A percentile compares a stretch with the other conserved stretches of the same genome.
Conservation (phyloP, 2,888 invertebrate species). For the Blastobasis adustella region DNA sequence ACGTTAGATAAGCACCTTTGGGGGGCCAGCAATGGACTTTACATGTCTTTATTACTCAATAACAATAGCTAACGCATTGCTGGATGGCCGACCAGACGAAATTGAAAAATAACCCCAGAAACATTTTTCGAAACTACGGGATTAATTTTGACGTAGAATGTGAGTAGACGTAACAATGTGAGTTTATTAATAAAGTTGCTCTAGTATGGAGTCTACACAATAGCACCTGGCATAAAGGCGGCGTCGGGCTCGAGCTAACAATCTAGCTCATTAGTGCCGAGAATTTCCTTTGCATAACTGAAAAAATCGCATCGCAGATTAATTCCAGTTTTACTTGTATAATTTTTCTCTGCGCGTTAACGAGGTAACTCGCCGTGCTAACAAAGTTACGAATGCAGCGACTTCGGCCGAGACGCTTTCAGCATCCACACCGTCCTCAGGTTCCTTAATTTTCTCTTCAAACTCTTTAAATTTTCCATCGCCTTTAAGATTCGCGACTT, state of each 20-base stretch:
- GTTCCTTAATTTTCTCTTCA: constrained; percentile 60
- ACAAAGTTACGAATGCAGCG: constrained; percentile 59
- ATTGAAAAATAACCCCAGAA: constrained; percentile 30
- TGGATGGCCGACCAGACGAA: constrained; percentile 33
- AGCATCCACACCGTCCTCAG: constrained; percentile 32
- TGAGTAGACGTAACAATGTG: too few species aligned
- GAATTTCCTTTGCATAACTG: constrained; percentile 40
- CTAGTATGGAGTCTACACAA: constrained; percentile 25
- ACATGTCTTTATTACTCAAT: constrained; percentile 50
- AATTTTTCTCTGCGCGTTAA: constrained; percentile 57
- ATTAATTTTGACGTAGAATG: too few species aligned
- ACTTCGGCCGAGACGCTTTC: constrained; percentile 40
- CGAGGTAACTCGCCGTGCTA: constrained; percentile 56
- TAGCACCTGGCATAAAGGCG: constrained; percentile 41
- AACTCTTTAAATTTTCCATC: constrained; percentile 62
- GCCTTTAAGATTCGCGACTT: constrained; percentile 45
- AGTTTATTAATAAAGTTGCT: too few species aligned
- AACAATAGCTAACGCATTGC: constrained; percentile 37
- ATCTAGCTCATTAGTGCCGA: constrained; percentile 56
- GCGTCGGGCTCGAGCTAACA: constrained; percentile 36
- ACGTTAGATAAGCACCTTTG: constrained; percentile 47
- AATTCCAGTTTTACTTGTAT: constrained; percentile 51
- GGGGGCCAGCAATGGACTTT: constrained; percentile 37
- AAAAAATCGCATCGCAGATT: constrained; percentile 45
- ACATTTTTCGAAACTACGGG: too few species aligned